Evolutionary conservation across 2,888 invertebrate genomes (phyloP), one percentile per base, ranked within the genome.

Genomic region (Drosophila flavopinicola): DNA sequence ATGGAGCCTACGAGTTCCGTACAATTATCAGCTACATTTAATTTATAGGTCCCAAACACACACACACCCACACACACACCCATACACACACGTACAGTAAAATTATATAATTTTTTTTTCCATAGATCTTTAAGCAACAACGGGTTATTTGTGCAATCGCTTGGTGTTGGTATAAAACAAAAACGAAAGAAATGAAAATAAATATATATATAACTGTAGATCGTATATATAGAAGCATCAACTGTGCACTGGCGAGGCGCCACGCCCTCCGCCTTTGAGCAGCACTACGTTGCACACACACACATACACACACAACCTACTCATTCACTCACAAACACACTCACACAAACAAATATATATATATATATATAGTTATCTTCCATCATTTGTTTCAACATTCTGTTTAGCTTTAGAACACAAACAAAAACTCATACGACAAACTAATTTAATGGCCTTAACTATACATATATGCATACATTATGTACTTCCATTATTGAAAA

Each of bases 141-240:
- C 95, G 95, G 95, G 95, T 95, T 94, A 93, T 93, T 94, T 95
- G 95, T 95, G 95, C 95, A 95, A 95, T 95, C 94, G 93, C 94
- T 94, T 94, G 94, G 93, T 93, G 94, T 89, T 90, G 90, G 90
- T 87, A 54, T 66, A 77, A 78, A 63, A 69, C 61, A 59, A 48
- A 76, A 76, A 74, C 54, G 64, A 66, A 68, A 61, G 35, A 65
- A 66, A 56, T 41, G 10, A 41, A 48, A 44, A 48, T 32, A 41
- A 35, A 38, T 1, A 39, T 29, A 13, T 25, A 25, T 25, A 25
- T 32, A 66, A 47, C 32, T 53, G 27, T 56, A 64, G 42, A 29
- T 39, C 29, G 20, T 24, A 37, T 24, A 37, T 25, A 3, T n/a
- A 48, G 27, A 15, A 49, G 11, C 20, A 32, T 9, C 5, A 33